phyloP scores from a whole-genome alignment of 2,113 vertebrate genomes.

The Callionymus lyra region DNA sequence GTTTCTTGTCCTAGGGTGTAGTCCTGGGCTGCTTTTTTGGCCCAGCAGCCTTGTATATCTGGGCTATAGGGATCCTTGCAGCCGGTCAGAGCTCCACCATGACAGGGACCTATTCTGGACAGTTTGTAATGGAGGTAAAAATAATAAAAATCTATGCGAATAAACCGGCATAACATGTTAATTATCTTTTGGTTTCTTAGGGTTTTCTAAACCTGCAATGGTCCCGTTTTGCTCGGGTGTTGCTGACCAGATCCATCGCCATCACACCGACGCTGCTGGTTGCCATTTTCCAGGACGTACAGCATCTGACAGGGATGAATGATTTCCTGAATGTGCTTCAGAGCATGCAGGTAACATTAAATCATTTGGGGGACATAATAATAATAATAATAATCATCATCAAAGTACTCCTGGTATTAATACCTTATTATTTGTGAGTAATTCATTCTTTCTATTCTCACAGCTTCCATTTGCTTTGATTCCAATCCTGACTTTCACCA shows the following conservation, averaged over 20 bases:
- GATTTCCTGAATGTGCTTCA: slow-evolving; percentile 90
- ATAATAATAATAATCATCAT: too few species aligned
- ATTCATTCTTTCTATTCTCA: slow-evolving; percentile 2
- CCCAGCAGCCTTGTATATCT: slow-evolving; percentile 87
- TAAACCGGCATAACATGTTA: neutral
- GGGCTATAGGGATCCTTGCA: slow-evolving; percentile 92
- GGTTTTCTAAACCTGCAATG: slow-evolving; percentile 90
- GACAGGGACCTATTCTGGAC: slow-evolving; percentile 95
- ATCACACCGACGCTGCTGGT: slow-evolving; percentile 86
- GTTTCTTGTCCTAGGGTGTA: slow-evolving; percentile 66
- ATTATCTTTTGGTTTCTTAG: slow-evolving; percentile 44
- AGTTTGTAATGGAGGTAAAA: slow-evolving; percentile 95
- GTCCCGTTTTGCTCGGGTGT: slow-evolving; percentile 88
- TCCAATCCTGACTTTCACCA: slow-evolving; percentile 91
- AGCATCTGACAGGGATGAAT: slow-evolving; percentile 87
- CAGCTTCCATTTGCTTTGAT: slow-evolving; percentile 95
- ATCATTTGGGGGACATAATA: neutral
- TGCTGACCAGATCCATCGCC: slow-evolving; percentile 90
- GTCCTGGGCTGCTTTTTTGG: slow-evolving; percentile 92
- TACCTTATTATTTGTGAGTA: neutral
- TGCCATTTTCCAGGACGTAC: slow-evolving; percentile 85
- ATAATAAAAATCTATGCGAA: slow-evolving; percentile 1
- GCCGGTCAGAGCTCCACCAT: slow-evolving; percentile 98
- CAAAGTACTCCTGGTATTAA: too few species aligned
- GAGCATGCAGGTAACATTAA: slow-evolving; percentile 66